Evolutionary conservation across 1,140 invertebrate genomes (phyloP).

Genomic region (Forficula auricularia): DNA sequence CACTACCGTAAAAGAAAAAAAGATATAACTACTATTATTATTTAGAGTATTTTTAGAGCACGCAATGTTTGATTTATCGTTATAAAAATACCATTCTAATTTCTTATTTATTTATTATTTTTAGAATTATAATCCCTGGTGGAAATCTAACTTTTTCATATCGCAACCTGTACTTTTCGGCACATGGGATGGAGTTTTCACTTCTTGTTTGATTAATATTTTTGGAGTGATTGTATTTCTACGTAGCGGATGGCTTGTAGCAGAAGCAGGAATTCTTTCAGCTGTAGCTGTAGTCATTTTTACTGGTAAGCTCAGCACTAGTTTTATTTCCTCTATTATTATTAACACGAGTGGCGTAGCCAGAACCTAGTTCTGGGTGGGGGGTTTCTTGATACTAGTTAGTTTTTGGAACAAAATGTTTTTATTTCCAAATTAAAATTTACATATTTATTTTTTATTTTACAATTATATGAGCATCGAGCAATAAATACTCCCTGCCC

Average conservation of each 20-base stretch:
- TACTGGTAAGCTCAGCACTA: constrained; percentile 44
- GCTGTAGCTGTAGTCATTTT: constrained; percentile 75
- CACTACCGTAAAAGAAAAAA: too few species aligned
- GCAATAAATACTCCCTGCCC: too few species aligned
- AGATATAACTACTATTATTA: too few species aligned
- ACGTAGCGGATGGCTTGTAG: constrained; percentile 91
- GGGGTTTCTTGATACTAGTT: too few species aligned
- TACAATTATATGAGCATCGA: background rate
- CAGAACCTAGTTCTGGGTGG: too few species aligned
- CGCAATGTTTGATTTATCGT: too few species aligned
- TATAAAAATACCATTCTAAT: too few species aligned
- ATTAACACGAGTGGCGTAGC: background rate
- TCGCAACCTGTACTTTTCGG: constrained; percentile 88
- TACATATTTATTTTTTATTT: background rate
- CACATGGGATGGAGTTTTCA: constrained; percentile 91
- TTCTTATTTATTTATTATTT: constrained; percentile 20
- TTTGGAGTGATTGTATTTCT: constrained; percentile 95
- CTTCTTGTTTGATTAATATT: constrained; percentile 84
- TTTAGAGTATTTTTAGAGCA: too few species aligned
- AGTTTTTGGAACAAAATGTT: too few species aligned
- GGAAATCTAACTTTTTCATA: constrained; percentile 85
- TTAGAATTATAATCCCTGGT: constrained; percentile 66
- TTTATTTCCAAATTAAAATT: background rate
- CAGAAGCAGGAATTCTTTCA: constrained; percentile 77
- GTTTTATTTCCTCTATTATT: background rate